Conservation (phyloP, 23 tunicate genomes). For the Diplosoma virens region DNA sequence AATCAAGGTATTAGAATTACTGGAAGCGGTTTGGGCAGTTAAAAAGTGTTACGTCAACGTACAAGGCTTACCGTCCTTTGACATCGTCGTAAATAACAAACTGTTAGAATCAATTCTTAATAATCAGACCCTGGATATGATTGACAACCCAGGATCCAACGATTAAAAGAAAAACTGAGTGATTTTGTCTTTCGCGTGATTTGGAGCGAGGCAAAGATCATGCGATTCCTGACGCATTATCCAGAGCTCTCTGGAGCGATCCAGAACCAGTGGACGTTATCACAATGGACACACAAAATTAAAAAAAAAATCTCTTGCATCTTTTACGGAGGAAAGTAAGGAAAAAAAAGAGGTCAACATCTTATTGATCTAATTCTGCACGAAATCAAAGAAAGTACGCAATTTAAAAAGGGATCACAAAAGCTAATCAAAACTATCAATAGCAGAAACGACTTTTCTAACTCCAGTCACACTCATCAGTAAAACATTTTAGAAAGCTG, state of each 20-base stretch:
- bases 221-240: background rate
- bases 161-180: background rate
- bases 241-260: background rate
- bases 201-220: background rate
- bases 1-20: background rate
- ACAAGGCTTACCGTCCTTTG: background rate
- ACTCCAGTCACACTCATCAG: background rate
- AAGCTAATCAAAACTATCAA: background rate
- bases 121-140: background rate
- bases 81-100: background rate
- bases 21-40: background rate
- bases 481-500: background rate
- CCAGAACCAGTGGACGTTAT: background rate
- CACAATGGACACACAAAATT: background rate
- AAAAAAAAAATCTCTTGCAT: background rate
- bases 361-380: background rate
- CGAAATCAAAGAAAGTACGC: background rate
- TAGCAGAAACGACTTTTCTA: background rate
- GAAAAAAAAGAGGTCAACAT: background rate
- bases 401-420: background rate
- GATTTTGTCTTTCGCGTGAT: background rate
- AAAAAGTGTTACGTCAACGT: background rate
- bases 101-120: background rate
- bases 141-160: background rate
- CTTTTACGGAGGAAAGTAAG: background rate